Percentiles rank a stretch among this genome's conserved stretches.
These are phyloP conservation scores for Psococerastis gibbosa DNA, from an alignment of 2,888 invertebrate species.

Conservation along the genomic window DNA sequence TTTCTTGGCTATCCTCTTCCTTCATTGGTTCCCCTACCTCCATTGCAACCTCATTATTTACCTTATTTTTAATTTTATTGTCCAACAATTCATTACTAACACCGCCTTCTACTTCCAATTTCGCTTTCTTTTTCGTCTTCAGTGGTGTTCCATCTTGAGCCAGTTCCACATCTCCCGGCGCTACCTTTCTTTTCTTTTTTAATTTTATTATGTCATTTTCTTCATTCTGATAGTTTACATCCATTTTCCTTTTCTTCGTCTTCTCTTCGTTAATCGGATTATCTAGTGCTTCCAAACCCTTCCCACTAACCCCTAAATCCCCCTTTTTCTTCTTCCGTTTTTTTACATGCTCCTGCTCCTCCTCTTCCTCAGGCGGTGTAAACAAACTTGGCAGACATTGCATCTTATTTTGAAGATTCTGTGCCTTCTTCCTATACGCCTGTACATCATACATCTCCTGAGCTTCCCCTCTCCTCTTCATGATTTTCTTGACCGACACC, in stretches of 20 bases:
- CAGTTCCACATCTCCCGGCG: neutral
- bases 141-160: neutral
- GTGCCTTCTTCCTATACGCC: slow-evolving; percentile 52
- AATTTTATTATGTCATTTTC: neutral
- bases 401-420: slow-evolving; percentile 51
- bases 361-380: slow-evolving; percentile 23
- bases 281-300: neutral
- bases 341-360: slow-evolving; percentile 5
- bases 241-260: slow-evolving; percentile 7
- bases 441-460: slow-evolving; percentile 64
- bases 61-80: slow-evolving; percentile 9
- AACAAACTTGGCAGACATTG: slow-evolving; percentile 65
- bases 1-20: too few species aligned
- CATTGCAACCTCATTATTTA: slow-evolving; percentile 3
- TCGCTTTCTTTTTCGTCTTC: slow-evolving; percentile 8
- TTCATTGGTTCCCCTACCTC: too few species aligned
- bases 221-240: neutral
- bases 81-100: neutral
- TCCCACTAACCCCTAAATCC: slow-evolving; percentile 4
- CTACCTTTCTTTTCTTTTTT: slow-evolving; percentile 10
- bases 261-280: slow-evolving; percentile 2
- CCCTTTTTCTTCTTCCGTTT: neutral
- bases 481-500: slow-evolving; percentile 78
- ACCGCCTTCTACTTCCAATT: neutral
- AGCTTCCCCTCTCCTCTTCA: slow-evolving; percentile 54